Evolutionary conservation across 1,140 invertebrate genomes (phyloP), one percentile per base, ranked within the genome.

Genomic region (Cotesia vestalis): DNA sequence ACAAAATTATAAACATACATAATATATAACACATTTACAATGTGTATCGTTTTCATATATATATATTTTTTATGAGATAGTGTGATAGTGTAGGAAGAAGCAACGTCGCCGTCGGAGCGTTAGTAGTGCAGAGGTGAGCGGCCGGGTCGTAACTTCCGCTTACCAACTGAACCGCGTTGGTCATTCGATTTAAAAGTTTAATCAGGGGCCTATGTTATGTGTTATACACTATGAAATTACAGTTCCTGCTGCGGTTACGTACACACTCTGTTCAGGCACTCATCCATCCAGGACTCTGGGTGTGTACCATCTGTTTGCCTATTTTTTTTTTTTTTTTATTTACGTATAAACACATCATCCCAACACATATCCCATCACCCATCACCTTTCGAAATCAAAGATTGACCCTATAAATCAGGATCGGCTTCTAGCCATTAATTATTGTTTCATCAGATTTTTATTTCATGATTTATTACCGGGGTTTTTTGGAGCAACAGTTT

Each of bases 121-220:
- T 82, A 82, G 80, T 83, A 84, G 86, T 87, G 84, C 85, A 86
- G 84, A 87, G 86, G 86, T 87, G 85, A 87, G 80, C 79, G 84
- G 69, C 79, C 79, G 81, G 78, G 86, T 86, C 85, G 83, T 79
- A 79, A 85, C 81, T 86, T 87, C 86, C 86, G 85, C 78, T 83
- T 81, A 81, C 81, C 82, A 82, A 85, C 77, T 78, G 79, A 83
- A 79, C 79, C 79, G 81, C 81, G 78, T 81, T 81, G 79, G 79
- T 78, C 81, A 77, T 83, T 83, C 73, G 82, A 87, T 87, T 86
- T 87, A 85, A 84, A 87, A 87, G 85, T 86, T 87, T 86, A 87
- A 87, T 87, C 85, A 83, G 81, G 70, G 78, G 75, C 78, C 81
- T 84, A 83, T 46, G 40, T 46, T 46, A 46, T 46, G 11, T 46